These are phyloP conservation scores for Bicyclus anynana DNA, from an alignment of 1,140 invertebrate genomes.

Conservation along the genomic window DNA sequence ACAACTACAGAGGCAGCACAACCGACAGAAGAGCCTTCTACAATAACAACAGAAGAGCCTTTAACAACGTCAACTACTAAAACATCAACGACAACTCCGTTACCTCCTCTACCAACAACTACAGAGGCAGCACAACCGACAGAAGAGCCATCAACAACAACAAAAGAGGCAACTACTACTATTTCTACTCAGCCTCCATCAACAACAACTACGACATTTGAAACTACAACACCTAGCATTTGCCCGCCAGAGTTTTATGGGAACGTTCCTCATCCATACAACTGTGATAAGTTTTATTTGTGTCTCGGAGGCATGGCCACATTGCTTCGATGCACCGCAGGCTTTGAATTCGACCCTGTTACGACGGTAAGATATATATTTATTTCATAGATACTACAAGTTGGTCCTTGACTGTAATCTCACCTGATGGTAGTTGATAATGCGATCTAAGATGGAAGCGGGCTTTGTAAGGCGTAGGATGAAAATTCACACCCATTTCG, in stretches of 20 bases:
- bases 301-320: slow-evolving; percentile 14
- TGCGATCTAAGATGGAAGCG: no score
- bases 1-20: no score
- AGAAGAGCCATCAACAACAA: background rate
- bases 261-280: slow-evolving; percentile 19
- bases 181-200: no score
- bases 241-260: slow-evolving; percentile 15
- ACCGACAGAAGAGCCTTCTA: background rate
- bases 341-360: slow-evolving; percentile 10
- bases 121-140: no score
- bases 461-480: no score
- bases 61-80: background rate
- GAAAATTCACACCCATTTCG: no score
- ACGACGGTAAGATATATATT: background rate
- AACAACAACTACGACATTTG: background rate
- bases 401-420: no score
- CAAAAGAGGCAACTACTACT: no score
- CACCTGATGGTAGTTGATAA: no score
- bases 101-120: no score
- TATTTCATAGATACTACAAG: no score
- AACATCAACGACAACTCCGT: background rate
- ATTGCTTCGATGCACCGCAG: slow-evolving; percentile 9
- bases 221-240: slow-evolving; percentile 6
- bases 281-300: slow-evolving; percentile 21
- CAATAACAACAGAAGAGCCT: background rate